Conservation (phyloP, 92 coral and sea anemone species). For the Parazoanthus atlanticus region DNA sequence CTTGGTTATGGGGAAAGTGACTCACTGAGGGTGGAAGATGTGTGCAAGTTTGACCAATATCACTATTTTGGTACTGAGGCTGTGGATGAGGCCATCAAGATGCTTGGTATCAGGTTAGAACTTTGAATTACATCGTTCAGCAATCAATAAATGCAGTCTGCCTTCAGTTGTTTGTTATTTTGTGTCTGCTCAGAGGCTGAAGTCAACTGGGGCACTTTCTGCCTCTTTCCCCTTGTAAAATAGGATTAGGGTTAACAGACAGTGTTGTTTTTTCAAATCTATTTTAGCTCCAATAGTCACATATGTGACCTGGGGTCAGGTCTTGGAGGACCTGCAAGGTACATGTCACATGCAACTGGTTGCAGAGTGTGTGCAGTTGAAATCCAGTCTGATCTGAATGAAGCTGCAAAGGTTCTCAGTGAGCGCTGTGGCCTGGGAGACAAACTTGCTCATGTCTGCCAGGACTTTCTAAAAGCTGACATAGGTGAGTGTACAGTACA, state of each 20-base stretch:
- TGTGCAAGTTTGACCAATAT: constrained; percentile 72
- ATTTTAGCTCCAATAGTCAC: constrained; percentile 60
- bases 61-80: constrained; percentile 80
- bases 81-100: constrained; percentile 57
- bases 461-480: constrained; percentile 71
- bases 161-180: no score
- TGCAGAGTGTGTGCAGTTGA: constrained; percentile 74
- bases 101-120: constrained; percentile 65
- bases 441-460: constrained; percentile 57
- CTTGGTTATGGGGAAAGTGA: constrained; percentile 73
- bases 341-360: constrained; percentile 60
- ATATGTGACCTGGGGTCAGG: constrained; percentile 85
- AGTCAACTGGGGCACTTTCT: no score
- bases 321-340: constrained; percentile 83
- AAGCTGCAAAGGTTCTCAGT: constrained; percentile 63
- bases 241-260: no score
- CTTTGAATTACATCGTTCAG: neutral
- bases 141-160: no score
- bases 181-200: no score
- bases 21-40: constrained; percentile 74
- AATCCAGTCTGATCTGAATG: constrained; percentile 72
- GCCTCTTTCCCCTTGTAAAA: no score
- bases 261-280: neutral
- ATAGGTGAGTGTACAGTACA: constrained; percentile 42
- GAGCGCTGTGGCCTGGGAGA: constrained; percentile 69